Base-by-base conservation (phyloP, 2,888 invertebrate species). In the Criorhina ranunculi region DNA sequence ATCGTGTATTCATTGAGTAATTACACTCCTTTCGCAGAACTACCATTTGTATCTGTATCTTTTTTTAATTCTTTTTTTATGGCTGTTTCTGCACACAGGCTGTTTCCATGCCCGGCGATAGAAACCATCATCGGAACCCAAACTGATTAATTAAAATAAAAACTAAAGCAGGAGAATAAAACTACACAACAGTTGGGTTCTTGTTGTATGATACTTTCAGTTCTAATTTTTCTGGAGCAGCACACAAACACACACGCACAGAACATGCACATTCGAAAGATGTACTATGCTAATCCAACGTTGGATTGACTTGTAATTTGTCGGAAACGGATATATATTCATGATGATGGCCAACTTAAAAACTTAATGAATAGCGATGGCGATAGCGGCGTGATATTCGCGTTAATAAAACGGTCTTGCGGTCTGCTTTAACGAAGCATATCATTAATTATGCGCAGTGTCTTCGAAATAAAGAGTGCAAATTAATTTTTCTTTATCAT, bases 261-360 rank as follows among this genome's bases (percentile, higher is more conserved):
- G 24, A 4, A 59, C 59, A 64, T 62, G 59, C 35, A 60, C 8
- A 57, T 60, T 49, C 33, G 55, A 33, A 37, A 51, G 57, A 31
- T 75, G 62, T 80, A 19, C 53, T 75, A 80, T 80, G 80, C 67
- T 69, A 80, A 80, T 80, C 75, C 66, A 7, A 24, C 11, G 19
- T 49, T 12, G 53, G 46, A 73, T 67, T 62, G 75, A 55, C 40
- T 64, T 69, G 69, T 49, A 64, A 69, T 81, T 62, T 69, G 64
- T 59, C 44, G 55, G 59, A 76, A 77, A 37, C 37, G 59, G 64
- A 81, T 64, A 75, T 49, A 51, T 35, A 62, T 60, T 53, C 60
- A 40, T 57, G 53, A 24, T 46, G 75, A 46, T 55, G 55, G 55
- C 49, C n/a, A 29, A 53, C 15, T 67, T 19, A 40, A 15, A 29